These are phyloP conservation scores for Megastigmus dorsalis DNA, from an alignment of 2,888 invertebrate species.

Conservation along the genomic window DNA sequence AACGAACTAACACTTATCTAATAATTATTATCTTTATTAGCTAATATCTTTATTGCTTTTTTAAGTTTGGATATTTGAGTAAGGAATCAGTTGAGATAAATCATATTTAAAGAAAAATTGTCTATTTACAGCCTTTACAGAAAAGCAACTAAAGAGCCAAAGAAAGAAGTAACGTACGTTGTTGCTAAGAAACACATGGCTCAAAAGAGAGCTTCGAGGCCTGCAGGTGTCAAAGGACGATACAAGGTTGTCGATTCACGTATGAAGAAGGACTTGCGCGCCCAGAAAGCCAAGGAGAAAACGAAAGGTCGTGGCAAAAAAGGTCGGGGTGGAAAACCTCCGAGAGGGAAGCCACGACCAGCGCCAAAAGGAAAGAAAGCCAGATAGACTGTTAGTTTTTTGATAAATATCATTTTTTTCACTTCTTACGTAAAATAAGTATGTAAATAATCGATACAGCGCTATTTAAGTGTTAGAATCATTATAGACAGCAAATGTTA, in stretches of 20 bases:
- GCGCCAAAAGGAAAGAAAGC: slow-evolving; percentile 54
- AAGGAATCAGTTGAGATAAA: too few relatives aligned
- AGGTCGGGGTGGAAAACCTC: slow-evolving; percentile 26
- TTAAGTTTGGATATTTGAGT: too few relatives aligned
- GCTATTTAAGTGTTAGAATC: slow-evolving; percentile 26
- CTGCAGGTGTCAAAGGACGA: slow-evolving; percentile 91
- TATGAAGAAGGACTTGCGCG: slow-evolving; percentile 94
- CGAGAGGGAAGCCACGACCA: slow-evolving; percentile 49
- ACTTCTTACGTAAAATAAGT: slow-evolving; percentile 35
- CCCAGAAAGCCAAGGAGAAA: slow-evolving; percentile 80
- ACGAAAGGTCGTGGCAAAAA: slow-evolving; percentile 72
- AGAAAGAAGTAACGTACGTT: slow-evolving; percentile 93
- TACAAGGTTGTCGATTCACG: slow-evolving; percentile 97
- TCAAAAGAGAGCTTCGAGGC: slow-evolving; percentile 85
- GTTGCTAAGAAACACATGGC: slow-evolving; percentile 92
- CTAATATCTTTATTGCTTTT: too few relatives aligned
- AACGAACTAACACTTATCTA: too few relatives aligned
- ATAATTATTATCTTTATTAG: too few relatives aligned
- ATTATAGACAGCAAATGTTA: slow-evolving; percentile 15
- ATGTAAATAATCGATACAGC: slow-evolving; percentile 47
- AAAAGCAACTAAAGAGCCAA: slow-evolving; percentile 89
- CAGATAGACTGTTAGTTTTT: slow-evolving; percentile 36
- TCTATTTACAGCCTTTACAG: slow-evolving; percentile 85
- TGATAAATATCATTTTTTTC: slow-evolving; percentile 27
- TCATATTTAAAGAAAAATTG: slow-evolving; percentile 42